A percentile compares a stretch with the other conserved stretches of the same genome.
Conservation (phyloP, 2,888 invertebrate genomes). For the Acanthosepion lycidas region DNA sequence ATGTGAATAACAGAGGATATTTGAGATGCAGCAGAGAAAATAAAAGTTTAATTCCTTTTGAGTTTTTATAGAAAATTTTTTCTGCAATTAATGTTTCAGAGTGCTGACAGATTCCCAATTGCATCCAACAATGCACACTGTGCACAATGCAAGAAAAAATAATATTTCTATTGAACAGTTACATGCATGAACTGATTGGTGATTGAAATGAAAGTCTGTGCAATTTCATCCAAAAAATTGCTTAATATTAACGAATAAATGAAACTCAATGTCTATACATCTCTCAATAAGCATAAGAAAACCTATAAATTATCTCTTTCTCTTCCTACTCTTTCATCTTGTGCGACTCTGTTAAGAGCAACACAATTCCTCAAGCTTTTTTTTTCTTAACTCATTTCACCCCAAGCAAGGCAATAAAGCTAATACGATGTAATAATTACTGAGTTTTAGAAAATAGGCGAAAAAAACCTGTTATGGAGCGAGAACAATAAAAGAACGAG, state of each 20-base stretch:
- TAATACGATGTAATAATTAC: no score
- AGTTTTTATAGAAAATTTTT: not conserved
- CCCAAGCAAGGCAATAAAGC: no score
- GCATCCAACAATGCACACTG: not conserved
- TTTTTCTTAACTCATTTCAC: no score
- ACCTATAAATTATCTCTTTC: not conserved
- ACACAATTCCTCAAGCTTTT: not conserved
- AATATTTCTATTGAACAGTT: not conserved
- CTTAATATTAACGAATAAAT: not conserved
- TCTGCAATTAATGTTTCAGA: not conserved
- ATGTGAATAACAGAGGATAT: no score
- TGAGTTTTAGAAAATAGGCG: no score
- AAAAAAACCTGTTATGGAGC: no score
- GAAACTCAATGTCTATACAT: not conserved
- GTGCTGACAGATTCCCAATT: not conserved
- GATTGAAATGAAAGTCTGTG: not conserved
- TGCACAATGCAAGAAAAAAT: not conserved
- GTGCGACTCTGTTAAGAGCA: not conserved
- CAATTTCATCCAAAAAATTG: not conserved
- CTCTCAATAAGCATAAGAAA: not conserved
- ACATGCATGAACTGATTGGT: not conserved
- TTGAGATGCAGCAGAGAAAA: not conserved
- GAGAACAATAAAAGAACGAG: no score
- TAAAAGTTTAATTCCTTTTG: not conserved
- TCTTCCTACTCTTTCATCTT: no score